Base-by-base conservation (phyloP, 2,113 vertebrate genomes). In the Malurus alboscapulatus region DNA sequence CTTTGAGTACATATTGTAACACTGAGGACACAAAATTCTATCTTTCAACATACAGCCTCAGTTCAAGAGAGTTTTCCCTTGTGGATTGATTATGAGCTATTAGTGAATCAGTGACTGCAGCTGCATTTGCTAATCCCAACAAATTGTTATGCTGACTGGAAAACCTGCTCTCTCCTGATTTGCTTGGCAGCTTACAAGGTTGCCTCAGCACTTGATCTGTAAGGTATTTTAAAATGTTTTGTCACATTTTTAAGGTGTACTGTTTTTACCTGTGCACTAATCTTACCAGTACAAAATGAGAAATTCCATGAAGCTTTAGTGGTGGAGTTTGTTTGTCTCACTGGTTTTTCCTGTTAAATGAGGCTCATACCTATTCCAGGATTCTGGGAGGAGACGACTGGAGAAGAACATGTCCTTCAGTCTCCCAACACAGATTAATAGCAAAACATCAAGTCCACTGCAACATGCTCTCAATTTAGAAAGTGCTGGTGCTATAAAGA, bases 401-500 rank as follows among this genome's bases (percentile, higher is more conserved):
- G 71, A 89, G 84, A 94, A 92, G 95, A 94, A 82, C 30, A 48
- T 57, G 74, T 83, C 91, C 82, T 91, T 90, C 84, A 83, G 85
- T 86, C 88, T 94, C 92, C 63, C 88, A 95, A 77, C 63, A 85
- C 44, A 93, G 85, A 92, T 77, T 93, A 95, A 92, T 87, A 93
- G 93, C 79, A 95, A 96, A 79, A 90, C 66, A 82, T 90, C 94
- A 92, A 90, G 83, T 88, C 92, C 79, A 80, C 59, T 80, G 82
- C 88, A 94, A 92, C 61, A 81, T 66, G 89, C 89, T 96, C 88
- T 96, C 82, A 90, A 83, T 94, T 92, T 95, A 94, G 78, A 91
- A 94, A 92, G 84, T 93, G 75, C 94, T 94, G 91, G 89, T 94
- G 87, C 93, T 96, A 94, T 95, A 91, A 90, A 92, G 85, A 94